phyloP scores from a whole-genome alignment of 1,140 invertebrate species.

The Gonioctena quinquepunctata region DNA sequence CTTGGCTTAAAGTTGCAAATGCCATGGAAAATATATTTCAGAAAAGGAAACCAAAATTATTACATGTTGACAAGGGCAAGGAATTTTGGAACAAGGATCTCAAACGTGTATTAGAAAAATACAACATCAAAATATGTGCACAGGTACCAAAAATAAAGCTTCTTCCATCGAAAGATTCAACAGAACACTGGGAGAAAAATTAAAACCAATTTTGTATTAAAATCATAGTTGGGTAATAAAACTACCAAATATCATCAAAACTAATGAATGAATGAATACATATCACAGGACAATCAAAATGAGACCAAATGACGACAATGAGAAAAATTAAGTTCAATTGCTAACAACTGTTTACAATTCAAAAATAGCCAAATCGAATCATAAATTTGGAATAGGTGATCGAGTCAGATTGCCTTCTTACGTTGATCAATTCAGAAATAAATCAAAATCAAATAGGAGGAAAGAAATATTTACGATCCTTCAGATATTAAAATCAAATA shows the following conservation, averaged over 20 bases:
- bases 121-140: constrained; percentile 35
- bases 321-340: constrained; percentile 11
- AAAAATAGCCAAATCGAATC: neutral
- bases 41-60: too few relatives aligned
- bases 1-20: too few relatives aligned
- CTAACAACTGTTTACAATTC: too few relatives aligned
- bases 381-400: constrained; percentile 26
- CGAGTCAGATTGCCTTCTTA: too few relatives aligned
- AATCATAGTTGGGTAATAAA: constrained; percentile 47
- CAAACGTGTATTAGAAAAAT: constrained; percentile 21
- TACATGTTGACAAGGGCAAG: too few relatives aligned
- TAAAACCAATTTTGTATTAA: constrained; percentile 49
- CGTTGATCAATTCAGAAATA: too few relatives aligned
- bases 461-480: constrained; percentile 46
- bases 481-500: constrained; percentile 21
- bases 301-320: constrained; percentile 24
- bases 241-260: constrained; percentile 27
- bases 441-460: constrained; percentile 43
- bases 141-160: constrained; percentile 30
- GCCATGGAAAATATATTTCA: too few relatives aligned
- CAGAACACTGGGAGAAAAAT: too few relatives aligned
- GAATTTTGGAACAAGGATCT: constrained; percentile 38
- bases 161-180: too few relatives aligned
- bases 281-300: too few relatives aligned
- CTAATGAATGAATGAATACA: constrained; percentile 33